Conservation (phyloP, 2,113 vertebrate genomes). For the Alethe diademata region DNA sequence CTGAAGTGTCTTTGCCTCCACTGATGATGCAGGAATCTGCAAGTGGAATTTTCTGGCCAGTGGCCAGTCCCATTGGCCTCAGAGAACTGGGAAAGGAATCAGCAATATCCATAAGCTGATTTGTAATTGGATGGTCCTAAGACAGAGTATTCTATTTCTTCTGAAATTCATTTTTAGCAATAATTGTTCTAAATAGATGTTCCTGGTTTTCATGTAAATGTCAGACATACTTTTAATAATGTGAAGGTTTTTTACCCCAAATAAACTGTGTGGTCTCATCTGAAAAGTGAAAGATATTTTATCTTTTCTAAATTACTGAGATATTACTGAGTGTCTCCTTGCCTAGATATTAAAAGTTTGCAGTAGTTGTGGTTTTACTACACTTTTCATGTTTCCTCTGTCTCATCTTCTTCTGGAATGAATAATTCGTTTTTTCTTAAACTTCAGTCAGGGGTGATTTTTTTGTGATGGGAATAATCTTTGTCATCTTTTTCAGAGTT, state of each 20-base stretch:
- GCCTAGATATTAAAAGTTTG: neutral
- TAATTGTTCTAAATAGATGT: neutral
- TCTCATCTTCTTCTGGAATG: neutral
- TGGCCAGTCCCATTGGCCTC: neutral
- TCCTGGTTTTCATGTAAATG: neutral
- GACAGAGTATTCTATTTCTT: neutral
- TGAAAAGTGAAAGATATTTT: neutral
- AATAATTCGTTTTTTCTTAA: neutral
- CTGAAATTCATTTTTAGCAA: neutral
- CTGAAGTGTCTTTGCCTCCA: neutral
- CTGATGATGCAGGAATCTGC: neutral
- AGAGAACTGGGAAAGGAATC: neutral
- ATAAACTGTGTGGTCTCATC: neutral
- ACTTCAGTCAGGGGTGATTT: neutral
- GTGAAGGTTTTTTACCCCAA: neutral
- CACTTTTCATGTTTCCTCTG: neutral
- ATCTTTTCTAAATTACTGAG: neutral
- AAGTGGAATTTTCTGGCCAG: neutral
- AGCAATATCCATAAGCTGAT: neutral
- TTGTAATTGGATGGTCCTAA: neutral
- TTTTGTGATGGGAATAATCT: neutral
- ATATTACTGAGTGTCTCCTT: neutral
- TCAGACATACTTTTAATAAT: neutral
- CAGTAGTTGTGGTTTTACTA: neutral
- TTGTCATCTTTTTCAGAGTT: neutral